Conservation (phyloP, 2,797 vertebrate genomes). For the Enteromius argenteus region DNA sequence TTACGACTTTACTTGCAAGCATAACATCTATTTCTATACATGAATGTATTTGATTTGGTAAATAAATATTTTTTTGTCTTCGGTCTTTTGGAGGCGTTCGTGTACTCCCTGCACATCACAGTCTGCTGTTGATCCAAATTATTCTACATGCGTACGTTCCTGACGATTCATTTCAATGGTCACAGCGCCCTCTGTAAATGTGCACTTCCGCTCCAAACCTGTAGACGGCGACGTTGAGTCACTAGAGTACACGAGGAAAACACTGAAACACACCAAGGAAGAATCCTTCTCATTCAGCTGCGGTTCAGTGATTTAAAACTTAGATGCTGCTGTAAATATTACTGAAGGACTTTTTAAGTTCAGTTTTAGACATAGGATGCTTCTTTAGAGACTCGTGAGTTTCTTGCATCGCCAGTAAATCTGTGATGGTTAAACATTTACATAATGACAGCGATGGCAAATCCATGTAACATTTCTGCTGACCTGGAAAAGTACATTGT, state of each 20-base stretch:
- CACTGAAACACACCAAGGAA: neutral
- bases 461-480: constrained; percentile 16
- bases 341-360: neutral
- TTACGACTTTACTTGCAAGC: neutral
- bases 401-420: neutral
- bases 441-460: constrained; percentile 27
- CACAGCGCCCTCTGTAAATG: constrained; percentile 18
- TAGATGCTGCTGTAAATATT: neutral
- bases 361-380: neutral
- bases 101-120: neutral
- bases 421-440: neutral
- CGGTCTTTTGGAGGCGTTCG: neutral
- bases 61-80: neutral
- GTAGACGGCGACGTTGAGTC: constrained; percentile 22
- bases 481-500: constrained; percentile 43
- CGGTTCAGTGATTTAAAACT: neutral
- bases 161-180: neutral
- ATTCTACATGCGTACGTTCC: neutral
- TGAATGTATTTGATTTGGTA: neutral
- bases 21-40: neutral
- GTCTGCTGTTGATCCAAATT: neutral
- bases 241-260: neutral
- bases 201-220: constrained; percentile 28
- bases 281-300: neutral
- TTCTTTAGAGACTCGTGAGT: neutral